phyloP scores from a whole-genome alignment of 2,113 vertebrate genomes.

The Gallinago undulata region DNA sequence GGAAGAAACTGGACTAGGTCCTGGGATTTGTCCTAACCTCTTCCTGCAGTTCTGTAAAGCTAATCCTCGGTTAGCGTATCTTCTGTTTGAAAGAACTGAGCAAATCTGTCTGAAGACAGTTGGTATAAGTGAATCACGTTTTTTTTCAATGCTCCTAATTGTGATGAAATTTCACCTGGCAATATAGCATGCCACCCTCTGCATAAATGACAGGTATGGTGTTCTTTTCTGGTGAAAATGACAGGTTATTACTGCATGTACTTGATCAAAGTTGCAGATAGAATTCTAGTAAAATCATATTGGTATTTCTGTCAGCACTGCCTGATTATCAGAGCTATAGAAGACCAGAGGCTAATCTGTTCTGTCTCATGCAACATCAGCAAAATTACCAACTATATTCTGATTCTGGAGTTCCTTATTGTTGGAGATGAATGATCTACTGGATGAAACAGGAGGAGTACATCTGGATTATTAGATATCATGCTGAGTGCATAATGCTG shows the following conservation, averaged over 20 bases:
- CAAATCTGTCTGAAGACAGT: background rate
- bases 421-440: conserved; percentile 39
- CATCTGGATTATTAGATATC: conserved; percentile 35
- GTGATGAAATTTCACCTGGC: background rate
- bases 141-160: background rate
- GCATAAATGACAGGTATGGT: background rate
- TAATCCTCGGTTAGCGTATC: background rate
- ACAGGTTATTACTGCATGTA: background rate
- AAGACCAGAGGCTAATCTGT: background rate
- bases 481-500: conserved; percentile 28
- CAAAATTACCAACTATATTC: background rate
- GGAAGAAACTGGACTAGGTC: background rate
- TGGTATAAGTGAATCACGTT: background rate
- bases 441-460: conserved; percentile 30
- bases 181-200: background rate
- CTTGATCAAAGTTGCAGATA: background rate
- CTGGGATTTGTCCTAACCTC: background rate
- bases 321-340: background rate
- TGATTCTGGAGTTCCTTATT: background rate
- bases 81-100: background rate
- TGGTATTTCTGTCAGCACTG: conserved; percentile 27
- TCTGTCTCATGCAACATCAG: conserved; percentile 11
- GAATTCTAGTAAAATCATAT: background rate
- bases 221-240: background rate
- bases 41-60: background rate